Base-by-base conservation (phyloP, 2,888 invertebrate species). In the Pseudococcus jackbeardsleyi region DNA sequence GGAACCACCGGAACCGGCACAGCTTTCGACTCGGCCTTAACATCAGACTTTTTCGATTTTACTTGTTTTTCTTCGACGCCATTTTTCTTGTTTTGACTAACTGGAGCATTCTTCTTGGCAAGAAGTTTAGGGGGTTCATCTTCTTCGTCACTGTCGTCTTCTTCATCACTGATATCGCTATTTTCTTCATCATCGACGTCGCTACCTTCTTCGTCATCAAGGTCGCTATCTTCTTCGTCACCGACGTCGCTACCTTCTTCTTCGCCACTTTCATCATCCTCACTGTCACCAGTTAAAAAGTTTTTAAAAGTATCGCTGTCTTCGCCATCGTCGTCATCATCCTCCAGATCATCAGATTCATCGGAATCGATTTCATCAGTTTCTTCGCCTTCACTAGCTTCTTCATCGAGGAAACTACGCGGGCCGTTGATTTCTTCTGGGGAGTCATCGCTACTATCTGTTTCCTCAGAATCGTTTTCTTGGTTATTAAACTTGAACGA, bases 321-420 rank as follows among this genome's bases (percentile, higher is more conserved):
- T 12, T 48, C 87, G 17, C 22, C 46, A 26, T 86, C 86, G 22
- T 48, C 64, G 0, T 26, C 33, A 0, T 86, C 86, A 42, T 68
- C 86, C 1, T 64, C 59, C 5, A 19, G 7, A 59, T 19, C 59
- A 9, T 39, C 42, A 42, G 42, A 6, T 12, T 72, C 39, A 17
- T 85, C 50, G n/a, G 8, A 15, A 26, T 39, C 64, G 12, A 26
- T 68, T 8, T 72, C 77, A 50, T 87, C 87, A n/a, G 79, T 82
- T 72, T 77, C 77, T 26, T 77, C 77, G 12, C 77, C 68, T 46
- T 72, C 48, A 12, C 48, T 48, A n/a, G 46, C 72, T 26, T 87
- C 87, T 8, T 17, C 11, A 33, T 77, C 86, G 68, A 42, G 6
- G 15, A 46, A 46, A 46, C 26, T 77, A 12, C 46, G 17, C 19